Evolutionary conservation across 2,888 invertebrate species (phyloP).

Genomic region (Eugnorisma glareosa): DNA sequence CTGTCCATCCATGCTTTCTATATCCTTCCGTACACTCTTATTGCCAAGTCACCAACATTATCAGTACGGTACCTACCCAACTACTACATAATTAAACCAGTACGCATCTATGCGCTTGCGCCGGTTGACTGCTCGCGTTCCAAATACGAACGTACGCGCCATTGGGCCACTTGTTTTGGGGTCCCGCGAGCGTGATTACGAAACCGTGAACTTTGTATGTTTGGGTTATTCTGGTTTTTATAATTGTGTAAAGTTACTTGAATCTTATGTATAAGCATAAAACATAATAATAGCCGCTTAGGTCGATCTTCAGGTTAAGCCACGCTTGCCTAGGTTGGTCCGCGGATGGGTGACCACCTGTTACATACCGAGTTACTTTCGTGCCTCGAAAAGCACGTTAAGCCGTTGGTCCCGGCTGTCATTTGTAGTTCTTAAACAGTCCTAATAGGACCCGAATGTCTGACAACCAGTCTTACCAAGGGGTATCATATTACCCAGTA

Average conservation of each 20-base stretch:
- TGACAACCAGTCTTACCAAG: too few species aligned
- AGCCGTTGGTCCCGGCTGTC: too few species aligned
- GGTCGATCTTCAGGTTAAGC: too few species aligned
- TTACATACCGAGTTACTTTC: too few species aligned
- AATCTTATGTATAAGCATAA: background rate
- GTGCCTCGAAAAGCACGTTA: too few species aligned
- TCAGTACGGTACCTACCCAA: conserved; percentile 6
- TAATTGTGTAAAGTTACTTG: background rate
- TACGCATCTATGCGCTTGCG: conserved; percentile 67
- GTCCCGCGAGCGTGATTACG: conserved; percentile 57
- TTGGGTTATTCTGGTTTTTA: background rate
- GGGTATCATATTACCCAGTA: too few species aligned
- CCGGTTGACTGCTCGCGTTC: conserved; percentile 71
- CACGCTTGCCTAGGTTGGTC: too few species aligned
- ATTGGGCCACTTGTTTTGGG: conserved; percentile 71
- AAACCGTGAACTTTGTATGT: conserved; percentile 17
- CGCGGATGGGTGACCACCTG: too few species aligned
- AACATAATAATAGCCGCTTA: background rate
- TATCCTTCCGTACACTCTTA: background rate
- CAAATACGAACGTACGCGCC: conserved; percentile 70
- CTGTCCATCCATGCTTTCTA: background rate
- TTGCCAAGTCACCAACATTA: background rate
- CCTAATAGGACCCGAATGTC: too few species aligned
- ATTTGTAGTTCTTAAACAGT: too few species aligned
- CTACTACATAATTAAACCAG: conserved; percentile 19